Base-by-base conservation (phyloP, 2,888 invertebrate species). In the Parnassius glacialis region DNA sequence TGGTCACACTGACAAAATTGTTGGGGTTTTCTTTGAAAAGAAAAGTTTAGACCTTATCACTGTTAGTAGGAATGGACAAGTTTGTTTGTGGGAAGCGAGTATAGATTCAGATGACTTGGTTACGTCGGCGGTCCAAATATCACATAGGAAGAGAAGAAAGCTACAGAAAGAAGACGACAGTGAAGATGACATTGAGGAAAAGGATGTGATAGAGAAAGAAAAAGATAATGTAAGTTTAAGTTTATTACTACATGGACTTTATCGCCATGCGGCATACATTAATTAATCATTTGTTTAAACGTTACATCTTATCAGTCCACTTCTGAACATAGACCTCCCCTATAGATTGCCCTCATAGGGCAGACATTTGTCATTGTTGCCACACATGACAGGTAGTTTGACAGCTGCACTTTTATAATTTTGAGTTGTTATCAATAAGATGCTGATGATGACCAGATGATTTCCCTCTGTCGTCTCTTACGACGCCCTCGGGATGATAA, bases 1-100 rank as follows among this genome's bases (percentile, higher is more conserved):
- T 11, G 96, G 97, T 0, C 98, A 99, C 77, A 95, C 95, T 0
- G 97, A 98, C 78, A 92, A 94, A 52, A 94, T 99, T 60, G 94
- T 97, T 0, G 95, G 94, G 0, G 95, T 96, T 54, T 99, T 96
- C 82, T 99, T 99, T 87, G 97, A 98, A 78, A 93, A 94, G 59
- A 93, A 95, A 65, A 96, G 95, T 70, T 93, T 98, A 69, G 96
- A 99, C 85, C 89, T 98, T 10, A 95, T 95, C 65, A 96, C 97
- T 0, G 92, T 97, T 2, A 95, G 96, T 75, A 94, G 95, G 73
- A 97, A 97, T 84, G 98, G 98, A 0, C 96, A 96, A 70, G 85
- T 97, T 5, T 95, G 94, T 78, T 73, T 97, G 52, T 99, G 98
- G 98, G 95, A 97, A 75, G 96, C 97, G 70, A 95, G 94, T 71